phyloP scores from a whole-genome alignment of 2,113 vertebrate genomes.

The Axis porcinus region DNA sequence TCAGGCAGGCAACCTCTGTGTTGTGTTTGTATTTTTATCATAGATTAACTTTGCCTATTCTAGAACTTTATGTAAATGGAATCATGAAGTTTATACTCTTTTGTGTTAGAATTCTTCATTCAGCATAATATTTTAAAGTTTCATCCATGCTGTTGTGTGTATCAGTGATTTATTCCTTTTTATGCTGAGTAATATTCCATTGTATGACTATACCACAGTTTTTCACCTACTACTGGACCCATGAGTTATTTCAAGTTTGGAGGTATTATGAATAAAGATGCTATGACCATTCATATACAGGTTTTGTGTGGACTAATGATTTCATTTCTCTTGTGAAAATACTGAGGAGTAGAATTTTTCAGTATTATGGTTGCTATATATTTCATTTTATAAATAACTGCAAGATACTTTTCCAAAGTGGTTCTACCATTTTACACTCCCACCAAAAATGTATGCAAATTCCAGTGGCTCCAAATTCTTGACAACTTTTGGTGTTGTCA shows the following conservation, averaged over 20 bases:
- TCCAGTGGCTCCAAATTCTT: neutral
- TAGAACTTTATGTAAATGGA: neutral
- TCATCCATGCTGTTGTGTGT: neutral
- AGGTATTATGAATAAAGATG: neutral
- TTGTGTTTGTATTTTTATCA: neutral
- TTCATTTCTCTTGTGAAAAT: neutral
- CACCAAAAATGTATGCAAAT: neutral
- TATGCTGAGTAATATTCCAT: neutral
- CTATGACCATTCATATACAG: neutral
- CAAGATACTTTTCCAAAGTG: neutral
- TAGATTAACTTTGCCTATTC: neutral
- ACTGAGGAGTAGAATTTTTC: neutral
- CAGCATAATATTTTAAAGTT: neutral
- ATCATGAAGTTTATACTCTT: neutral
- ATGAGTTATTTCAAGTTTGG: neutral
- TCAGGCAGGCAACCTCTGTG: neutral
- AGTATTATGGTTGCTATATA: neutral
- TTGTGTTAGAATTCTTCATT: neutral
- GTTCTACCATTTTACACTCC: neutral
- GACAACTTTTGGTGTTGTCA: neutral
- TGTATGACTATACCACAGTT: neutral
- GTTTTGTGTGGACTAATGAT: neutral
- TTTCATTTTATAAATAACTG: neutral
- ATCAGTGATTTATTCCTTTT: neutral
- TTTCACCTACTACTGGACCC: neutral